These are phyloP conservation scores for Agrotis ipsilon DNA, from an alignment of 2,888 invertebrate genomes.

Conservation along the genomic window DNA sequence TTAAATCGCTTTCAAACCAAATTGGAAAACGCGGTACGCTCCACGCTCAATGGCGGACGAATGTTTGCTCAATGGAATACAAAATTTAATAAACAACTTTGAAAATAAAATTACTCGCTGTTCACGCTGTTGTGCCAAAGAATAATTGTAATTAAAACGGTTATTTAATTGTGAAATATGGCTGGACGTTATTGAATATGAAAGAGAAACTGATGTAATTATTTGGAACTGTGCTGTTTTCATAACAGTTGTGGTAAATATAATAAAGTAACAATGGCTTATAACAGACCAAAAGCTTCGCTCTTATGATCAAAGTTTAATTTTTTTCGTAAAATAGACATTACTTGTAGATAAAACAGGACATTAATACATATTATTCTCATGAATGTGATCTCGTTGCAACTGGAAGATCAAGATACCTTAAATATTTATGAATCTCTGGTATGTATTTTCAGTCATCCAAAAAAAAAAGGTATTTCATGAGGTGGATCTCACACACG, in stretches of 20 bases:
- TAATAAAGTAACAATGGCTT: not conserved
- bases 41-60: slow-evolving; percentile 59
- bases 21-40: slow-evolving; percentile 77
- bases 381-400: no score
- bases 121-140: slow-evolving; percentile 43
- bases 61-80: slow-evolving; percentile 64
- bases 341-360: no score
- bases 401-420: no score
- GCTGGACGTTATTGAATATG: slow-evolving; percentile 21
- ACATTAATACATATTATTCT: no score
- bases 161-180: slow-evolving; percentile 33
- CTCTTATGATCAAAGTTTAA: no score
- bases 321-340: no score
- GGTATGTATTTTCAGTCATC: no score
- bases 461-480: no score
- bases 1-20: slow-evolving; percentile 83
- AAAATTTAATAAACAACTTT: slow-evolving; percentile 62
- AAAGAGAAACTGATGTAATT: slow-evolving; percentile 16
- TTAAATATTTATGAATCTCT: no score
- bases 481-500: no score
- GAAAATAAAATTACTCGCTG: slow-evolving; percentile 56
- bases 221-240: slow-evolving; percentile 9
- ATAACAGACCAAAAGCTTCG: no score
- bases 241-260: not conserved
- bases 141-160: slow-evolving; percentile 42